phyloP scores from a whole-genome alignment of 2,797 vertebrate species.

The Euthynnus affinis region DNA sequence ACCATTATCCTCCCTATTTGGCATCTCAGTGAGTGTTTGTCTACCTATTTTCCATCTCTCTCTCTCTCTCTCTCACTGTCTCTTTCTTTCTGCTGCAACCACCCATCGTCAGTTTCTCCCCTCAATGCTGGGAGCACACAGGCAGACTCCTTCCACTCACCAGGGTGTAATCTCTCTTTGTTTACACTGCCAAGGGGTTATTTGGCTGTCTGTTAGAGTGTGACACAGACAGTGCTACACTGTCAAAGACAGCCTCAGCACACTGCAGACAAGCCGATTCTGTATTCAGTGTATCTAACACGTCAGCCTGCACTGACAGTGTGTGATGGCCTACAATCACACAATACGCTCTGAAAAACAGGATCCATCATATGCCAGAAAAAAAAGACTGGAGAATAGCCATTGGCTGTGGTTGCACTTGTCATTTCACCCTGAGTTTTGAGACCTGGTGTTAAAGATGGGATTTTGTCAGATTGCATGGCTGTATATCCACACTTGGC shows the following conservation, averaged over 20 bases:
- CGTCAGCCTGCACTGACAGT: constrained; percentile 77
- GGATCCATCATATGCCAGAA: constrained; percentile 64
- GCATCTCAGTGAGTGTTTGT: constrained; percentile 49
- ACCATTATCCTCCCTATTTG: constrained; percentile 55
- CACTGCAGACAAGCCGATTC: constrained; percentile 76
- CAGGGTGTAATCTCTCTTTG: constrained; percentile 89
- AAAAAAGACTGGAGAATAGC: constrained; percentile 50
- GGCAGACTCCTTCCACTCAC: constrained; percentile 84
- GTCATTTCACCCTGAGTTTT: constrained; percentile 51
- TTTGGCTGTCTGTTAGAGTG: constrained; percentile 88
- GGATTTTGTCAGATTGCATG: constrained; percentile 27
- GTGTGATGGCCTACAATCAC: constrained; percentile 78
- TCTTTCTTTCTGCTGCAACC: constrained; percentile 62
- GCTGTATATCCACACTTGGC: not conserved
- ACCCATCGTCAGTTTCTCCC: constrained; percentile 73
- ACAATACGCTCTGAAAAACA: constrained; percentile 75
- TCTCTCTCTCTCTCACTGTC: constrained; percentile 36
- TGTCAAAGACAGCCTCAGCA: constrained; percentile 80
- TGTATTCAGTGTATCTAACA: constrained; percentile 76
- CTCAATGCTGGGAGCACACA: constrained; percentile 78
- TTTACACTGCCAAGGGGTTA: constrained; percentile 88
- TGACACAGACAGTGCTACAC: constrained; percentile 83
- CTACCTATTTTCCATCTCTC: constrained; percentile 13
- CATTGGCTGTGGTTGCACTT: constrained; percentile 58
- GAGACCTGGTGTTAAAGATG: constrained; percentile 36